These are phyloP conservation scores for Microplitis mediator DNA, from an alignment of 1,140 invertebrate species.

Conservation along the genomic window DNA sequence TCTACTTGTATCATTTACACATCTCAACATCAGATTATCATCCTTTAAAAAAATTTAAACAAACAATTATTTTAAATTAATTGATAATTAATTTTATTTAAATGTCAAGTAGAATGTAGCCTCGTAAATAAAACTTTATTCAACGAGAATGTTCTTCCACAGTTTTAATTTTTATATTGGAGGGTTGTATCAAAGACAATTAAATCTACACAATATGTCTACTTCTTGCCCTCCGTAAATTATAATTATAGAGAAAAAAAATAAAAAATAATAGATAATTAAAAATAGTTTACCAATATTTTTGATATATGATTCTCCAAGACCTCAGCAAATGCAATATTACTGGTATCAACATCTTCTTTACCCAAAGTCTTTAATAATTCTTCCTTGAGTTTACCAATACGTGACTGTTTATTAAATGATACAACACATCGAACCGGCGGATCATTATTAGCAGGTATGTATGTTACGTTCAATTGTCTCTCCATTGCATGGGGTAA, in stretches of 20 bases:
- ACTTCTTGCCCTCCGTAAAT: conserved; percentile 57
- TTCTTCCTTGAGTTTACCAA: conserved; percentile 66
- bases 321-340: conserved; percentile 70
- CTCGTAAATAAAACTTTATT: conserved; percentile 48
- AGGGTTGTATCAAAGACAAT: conserved; percentile 56
- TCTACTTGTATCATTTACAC: conserved; percentile 65
- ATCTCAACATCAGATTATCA: conserved; percentile 64
- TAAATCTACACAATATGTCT: conserved; percentile 43
- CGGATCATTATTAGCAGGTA: conserved; percentile 59
- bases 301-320: conserved; percentile 70
- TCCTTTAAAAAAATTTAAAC: conserved; percentile 58
- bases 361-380: conserved; percentile 58
- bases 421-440: conserved; percentile 66
- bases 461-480: conserved; percentile 69
- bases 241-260: background rate
- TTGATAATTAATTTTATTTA: conserved; percentile 25
- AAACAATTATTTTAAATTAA: conserved; percentile 5
- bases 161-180: conserved; percentile 45
- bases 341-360: conserved; percentile 51
- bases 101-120: conserved; percentile 55
- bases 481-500: conserved; percentile 72
- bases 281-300: conserved; percentile 62
- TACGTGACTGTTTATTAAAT: conserved; percentile 68
- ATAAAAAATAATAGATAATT: background rate
- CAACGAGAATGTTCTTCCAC: conserved; percentile 58